Conservation (phyloP, 2,888 invertebrate genomes). For the Eupithecia centaureata region DNA sequence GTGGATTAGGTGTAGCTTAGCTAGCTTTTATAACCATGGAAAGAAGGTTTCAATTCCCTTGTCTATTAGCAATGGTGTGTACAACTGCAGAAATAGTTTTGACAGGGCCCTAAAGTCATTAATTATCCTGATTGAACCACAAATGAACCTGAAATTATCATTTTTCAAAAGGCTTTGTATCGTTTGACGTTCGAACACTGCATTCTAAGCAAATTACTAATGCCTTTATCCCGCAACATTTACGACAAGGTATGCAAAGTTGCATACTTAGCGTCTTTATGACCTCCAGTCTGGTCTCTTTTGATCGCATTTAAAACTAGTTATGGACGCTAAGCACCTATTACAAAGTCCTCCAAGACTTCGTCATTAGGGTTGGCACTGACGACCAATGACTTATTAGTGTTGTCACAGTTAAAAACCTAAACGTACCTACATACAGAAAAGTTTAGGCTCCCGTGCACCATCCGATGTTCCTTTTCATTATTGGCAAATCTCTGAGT, state of each 20-base stretch:
- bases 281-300: conserved; percentile 11
- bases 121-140: conserved; percentile 5
- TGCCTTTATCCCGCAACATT: conserved; percentile 11
- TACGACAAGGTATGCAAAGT: conserved; percentile 14
- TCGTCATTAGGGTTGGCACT: conserved; percentile 6
- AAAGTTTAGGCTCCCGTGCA: neutral
- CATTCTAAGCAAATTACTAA: conserved; percentile 15
- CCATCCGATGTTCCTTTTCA: neutral
- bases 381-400: neutral
- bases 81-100: neutral
- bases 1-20: neutral
- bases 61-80: neutral
- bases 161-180: conserved; percentile 8
- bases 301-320: conserved; percentile 10
- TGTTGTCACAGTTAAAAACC: neutral
- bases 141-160: conserved; percentile 7
- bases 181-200: neutral
- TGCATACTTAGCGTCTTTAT: conserved; percentile 12
- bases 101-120: conserved; percentile 4
- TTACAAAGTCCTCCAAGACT: conserved; percentile 15
- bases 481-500: neutral
- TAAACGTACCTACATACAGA: neutral
- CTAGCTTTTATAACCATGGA: neutral
- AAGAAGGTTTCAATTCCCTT: neutral
- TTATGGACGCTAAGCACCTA: conserved; percentile 7